phyloP scores from a whole-genome alignment of 2,888 invertebrate genomes.

The Acronicta leporina region DNA sequence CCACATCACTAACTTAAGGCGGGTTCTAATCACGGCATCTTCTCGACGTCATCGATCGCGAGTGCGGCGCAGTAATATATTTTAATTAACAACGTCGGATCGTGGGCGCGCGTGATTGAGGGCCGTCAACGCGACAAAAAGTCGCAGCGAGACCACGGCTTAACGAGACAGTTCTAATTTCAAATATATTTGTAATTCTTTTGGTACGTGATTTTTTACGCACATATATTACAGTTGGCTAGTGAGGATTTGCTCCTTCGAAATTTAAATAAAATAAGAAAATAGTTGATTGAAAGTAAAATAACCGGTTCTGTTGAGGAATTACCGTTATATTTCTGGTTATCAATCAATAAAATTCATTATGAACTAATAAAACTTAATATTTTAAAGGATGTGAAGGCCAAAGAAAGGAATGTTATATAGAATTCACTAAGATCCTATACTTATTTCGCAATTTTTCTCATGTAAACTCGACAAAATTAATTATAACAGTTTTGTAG shows the following conservation, averaged over 20 bases:
- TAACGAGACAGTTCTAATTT: constrained; percentile 58
- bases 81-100: constrained; percentile 70
- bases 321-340: too few relatives aligned
- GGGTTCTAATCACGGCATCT: constrained; percentile 66
- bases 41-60: constrained; percentile 62
- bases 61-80: constrained; percentile 67
- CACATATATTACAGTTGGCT: constrained; percentile 6
- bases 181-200: constrained; percentile 51
- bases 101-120: constrained; percentile 72
- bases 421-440: too few relatives aligned
- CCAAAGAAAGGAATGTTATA: too few relatives aligned
- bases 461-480: neutral
- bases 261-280: neutral
- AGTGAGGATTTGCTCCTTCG: too few relatives aligned
- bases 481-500: constrained; percentile 43
- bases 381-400: neutral
- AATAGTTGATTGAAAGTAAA: too few relatives aligned
- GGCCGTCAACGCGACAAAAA: constrained; percentile 63
- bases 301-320: too few relatives aligned
- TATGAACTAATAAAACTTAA: neutral
- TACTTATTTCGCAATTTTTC: neutral
- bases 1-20: constrained; percentile 39
- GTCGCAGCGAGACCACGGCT: constrained; percentile 58
- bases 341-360: too few relatives aligned
- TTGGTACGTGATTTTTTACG: constrained; percentile 34